A percentile compares a stretch with the other conserved stretches of the same genome.
Conservation (phyloP, 2,888 invertebrate genomes). For the Pocota personata region DNA sequence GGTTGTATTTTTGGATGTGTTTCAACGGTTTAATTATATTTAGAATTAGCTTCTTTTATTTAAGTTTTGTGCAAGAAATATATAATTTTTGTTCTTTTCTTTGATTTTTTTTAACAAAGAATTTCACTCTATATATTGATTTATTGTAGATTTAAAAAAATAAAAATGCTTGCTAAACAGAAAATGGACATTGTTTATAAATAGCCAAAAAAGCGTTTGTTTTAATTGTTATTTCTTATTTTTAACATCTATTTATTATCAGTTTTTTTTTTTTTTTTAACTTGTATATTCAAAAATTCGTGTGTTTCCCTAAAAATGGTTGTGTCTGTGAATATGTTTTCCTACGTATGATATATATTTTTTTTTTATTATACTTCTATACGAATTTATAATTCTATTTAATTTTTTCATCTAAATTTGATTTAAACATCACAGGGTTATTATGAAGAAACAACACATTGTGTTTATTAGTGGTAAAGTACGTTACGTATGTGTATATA, state of each 20-base stretch:
- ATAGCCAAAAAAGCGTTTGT: conserved; percentile 63
- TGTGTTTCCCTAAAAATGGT: conserved; percentile 56
- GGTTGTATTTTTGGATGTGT: conserved; percentile 40
- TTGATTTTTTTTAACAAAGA: conserved; percentile 9
- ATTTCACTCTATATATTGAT: conserved; percentile 34
- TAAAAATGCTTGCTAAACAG: conserved; percentile 53
- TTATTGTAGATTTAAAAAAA: not conserved
- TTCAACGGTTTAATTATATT: conserved; percentile 19
- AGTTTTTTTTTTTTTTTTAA: conserved; percentile 24
- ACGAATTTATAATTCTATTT: conserved; percentile 29
- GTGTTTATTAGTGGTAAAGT: conserved; percentile 28
- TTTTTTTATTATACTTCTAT: not conserved
- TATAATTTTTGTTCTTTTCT: conserved; percentile 2
- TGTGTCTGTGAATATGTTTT: conserved; percentile 39
- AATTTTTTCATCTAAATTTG: conserved; percentile 42
- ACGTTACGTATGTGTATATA: conserved; percentile 20
- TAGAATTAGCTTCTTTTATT: conserved; percentile 9
- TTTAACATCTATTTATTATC: conserved; percentile 57
- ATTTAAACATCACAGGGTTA: conserved; percentile 71
- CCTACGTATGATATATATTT: conserved; percentile 10
- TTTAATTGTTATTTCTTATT: not conserved
- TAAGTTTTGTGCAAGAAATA: conserved; percentile 43
- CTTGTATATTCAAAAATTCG: conserved; percentile 52
- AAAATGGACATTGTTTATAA: conserved; percentile 59
- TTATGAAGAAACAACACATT: conserved; percentile 61